phyloP scores from a whole-genome alignment of 2,888 invertebrate species.

The Himalopsyche anomala region DNA sequence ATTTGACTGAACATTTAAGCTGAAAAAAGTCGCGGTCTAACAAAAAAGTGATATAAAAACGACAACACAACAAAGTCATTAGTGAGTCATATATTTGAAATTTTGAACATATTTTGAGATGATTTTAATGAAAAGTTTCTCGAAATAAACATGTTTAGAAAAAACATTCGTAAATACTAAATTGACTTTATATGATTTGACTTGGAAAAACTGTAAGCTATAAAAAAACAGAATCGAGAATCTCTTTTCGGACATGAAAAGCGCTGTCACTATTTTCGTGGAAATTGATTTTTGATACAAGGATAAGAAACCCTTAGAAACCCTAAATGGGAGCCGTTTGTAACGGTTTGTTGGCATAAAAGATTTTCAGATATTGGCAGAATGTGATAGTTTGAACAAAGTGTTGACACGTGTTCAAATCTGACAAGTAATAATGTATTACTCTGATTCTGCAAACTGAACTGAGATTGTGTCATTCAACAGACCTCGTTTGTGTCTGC shows the following conservation, averaged over 20 bases:
- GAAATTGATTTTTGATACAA: constrained; percentile 30
- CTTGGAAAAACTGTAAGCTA: constrained; percentile 4
- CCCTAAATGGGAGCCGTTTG: constrained; percentile 20
- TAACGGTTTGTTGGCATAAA: constrained; percentile 26
- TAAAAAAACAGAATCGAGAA: neutral
- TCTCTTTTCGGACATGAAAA: constrained; percentile 12
- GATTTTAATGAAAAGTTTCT: no score
- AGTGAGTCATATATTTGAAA: no score
- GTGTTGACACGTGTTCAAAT: constrained; percentile 34
- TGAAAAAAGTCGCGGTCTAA: no score
- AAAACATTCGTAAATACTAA: no score
- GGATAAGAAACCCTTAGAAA: constrained; percentile 34
- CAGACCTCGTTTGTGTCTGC: neutral
- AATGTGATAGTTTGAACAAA: constrained; percentile 13
- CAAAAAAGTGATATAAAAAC: no score
- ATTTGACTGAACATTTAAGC: no score
- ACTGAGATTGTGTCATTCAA: constrained; percentile 1
- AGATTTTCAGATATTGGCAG: constrained; percentile 15
- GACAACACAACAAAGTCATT: no score
- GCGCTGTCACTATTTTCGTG: constrained; percentile 9
- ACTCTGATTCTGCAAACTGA: neutral
- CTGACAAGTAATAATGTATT: neutral
- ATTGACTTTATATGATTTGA: neutral
- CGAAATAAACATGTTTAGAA: no score
- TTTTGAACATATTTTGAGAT: no score